A percentile compares a stretch with the other conserved stretches of the same genome.
Evolutionary conservation across 2,797 vertebrate genomes (phyloP).

Genomic region (Gymnocypris eckloni): DNA sequence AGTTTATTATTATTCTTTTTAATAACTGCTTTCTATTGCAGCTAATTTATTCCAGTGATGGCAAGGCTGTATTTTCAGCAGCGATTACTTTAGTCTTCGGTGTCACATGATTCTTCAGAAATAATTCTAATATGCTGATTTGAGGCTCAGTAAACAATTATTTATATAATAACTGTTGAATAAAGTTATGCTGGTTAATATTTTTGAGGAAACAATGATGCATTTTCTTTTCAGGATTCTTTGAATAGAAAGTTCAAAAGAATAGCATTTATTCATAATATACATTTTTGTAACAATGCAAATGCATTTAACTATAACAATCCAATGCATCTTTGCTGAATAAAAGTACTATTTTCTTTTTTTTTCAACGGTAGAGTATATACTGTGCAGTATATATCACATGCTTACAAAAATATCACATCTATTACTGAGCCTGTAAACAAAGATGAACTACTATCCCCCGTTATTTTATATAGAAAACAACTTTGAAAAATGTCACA

Average conservation of each 20-base stretch:
- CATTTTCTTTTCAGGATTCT: not conserved
- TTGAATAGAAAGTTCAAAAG: not conserved
- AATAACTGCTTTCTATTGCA: not conserved
- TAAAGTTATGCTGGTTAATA: not conserved
- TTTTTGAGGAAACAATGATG: not conserved
- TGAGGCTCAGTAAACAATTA: no score
- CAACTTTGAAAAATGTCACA: conserved; percentile 21
- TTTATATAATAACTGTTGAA: not conserved
- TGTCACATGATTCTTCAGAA: not conserved
- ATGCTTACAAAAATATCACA: not conserved
- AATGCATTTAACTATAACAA: not conserved
- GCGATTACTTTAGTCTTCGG: not conserved
- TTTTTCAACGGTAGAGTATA: not conserved
- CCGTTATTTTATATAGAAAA: not conserved
- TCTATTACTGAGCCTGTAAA: conserved; percentile 21
- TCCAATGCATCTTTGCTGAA: not conserved
- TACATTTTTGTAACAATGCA: not conserved
- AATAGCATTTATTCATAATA: not conserved
- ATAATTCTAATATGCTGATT: not conserved
- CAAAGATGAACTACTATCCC: not conserved
- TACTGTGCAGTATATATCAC: not conserved
- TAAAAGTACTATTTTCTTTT: not conserved
- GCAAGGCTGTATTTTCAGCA: not conserved
- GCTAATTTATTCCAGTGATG: not conserved
- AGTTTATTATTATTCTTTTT: not conserved